phyloP scores from a whole-genome alignment of 2,797 vertebrate genomes.

The Hydrolagus colliei region DNA sequence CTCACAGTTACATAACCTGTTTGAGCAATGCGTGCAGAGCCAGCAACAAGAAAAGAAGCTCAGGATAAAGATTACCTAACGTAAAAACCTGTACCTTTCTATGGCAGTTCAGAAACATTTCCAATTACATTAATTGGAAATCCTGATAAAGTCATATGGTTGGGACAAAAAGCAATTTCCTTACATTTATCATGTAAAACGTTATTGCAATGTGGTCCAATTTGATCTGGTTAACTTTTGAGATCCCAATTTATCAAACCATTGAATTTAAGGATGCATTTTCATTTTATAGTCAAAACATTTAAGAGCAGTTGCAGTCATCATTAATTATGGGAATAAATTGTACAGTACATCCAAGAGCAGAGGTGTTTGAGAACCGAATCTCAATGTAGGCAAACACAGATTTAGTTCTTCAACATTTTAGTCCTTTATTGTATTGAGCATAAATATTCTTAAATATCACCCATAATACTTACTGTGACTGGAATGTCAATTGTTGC shows the following conservation, averaged over 20 bases:
- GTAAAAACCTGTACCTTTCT: background rate
- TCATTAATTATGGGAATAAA: background rate
- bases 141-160: background rate
- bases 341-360: background rate
- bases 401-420: background rate
- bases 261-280: background rate
- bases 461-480: background rate
- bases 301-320: background rate
- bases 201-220: background rate
- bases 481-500: background rate
- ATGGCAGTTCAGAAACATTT: background rate
- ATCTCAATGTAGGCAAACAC: background rate
- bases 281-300: background rate
- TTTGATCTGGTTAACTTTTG: background rate
- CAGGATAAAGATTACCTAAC: background rate
- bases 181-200: background rate
- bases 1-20: background rate
- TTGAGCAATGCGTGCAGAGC: background rate
- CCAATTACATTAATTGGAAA: background rate
- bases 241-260: background rate
- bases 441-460: background rate
- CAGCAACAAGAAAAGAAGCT: background rate
- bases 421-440: background rate
- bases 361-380: background rate
- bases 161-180: background rate